These are phyloP conservation scores for Stercorarius parasiticus DNA, from an alignment of 2,113 vertebrate genomes.

Conservation along the genomic window DNA sequence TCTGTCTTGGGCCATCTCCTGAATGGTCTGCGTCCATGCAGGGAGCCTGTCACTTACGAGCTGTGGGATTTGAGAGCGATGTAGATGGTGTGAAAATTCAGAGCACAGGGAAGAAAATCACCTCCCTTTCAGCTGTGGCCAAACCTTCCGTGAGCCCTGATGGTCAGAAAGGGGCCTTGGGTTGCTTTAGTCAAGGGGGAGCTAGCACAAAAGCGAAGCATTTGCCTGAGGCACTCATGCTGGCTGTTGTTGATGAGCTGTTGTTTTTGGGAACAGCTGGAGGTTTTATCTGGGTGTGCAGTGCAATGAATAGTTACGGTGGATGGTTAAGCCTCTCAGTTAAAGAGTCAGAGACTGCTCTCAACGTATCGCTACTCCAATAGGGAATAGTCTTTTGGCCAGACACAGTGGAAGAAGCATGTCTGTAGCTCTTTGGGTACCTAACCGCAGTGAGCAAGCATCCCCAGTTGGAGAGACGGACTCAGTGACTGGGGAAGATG, in stretches of 20 bases:
- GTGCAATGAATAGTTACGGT: neutral
- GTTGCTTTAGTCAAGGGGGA: neutral
- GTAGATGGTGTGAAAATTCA: neutral
- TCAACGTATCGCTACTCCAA: neutral
- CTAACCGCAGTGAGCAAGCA: neutral
- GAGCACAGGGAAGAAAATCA: neutral
- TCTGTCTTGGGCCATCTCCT: neutral
- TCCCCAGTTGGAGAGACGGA: neutral
- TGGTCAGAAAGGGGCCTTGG: neutral
- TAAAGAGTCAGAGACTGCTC: neutral
- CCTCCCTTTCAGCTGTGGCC: neutral
- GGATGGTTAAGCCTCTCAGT: neutral
- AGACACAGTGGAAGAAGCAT: neutral
- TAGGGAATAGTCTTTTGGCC: neutral
- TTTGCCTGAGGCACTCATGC: neutral
- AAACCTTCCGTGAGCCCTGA: neutral
- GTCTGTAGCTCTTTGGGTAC: neutral
- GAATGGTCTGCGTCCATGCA: neutral
- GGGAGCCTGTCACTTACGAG: neutral
- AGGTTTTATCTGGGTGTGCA: neutral
- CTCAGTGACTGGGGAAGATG: neutral
- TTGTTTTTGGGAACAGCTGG: constrained; percentile 23
- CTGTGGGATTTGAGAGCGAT: neutral
- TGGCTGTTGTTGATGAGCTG: neutral
- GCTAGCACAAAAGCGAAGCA: neutral